Percentiles rank a stretch among this genome's conserved stretches.
These are phyloP conservation scores for Notodonta dromedarius DNA, from an alignment of 2,888 invertebrate species.

Conservation along the genomic window DNA sequence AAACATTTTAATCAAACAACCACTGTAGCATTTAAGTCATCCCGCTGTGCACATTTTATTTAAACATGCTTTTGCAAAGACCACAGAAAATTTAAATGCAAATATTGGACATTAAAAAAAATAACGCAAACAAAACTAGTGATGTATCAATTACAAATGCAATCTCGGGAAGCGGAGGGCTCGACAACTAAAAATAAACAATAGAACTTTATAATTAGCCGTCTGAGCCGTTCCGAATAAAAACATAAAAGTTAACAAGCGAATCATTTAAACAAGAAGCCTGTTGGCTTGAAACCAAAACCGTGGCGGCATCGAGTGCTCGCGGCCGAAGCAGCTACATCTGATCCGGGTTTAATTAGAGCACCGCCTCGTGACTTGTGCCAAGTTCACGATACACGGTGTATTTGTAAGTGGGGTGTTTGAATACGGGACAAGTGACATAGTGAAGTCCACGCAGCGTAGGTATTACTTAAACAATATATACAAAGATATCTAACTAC, in stretches of 20 bases:
- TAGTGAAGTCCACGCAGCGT: not conserved
- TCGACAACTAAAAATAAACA: conserved; percentile 24
- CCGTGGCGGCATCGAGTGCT: conserved; percentile 54
- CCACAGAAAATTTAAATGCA: conserved; percentile 13
- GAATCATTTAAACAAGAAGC: conserved; percentile 68
- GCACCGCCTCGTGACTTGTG: conserved; percentile 52
- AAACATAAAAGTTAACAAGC: conserved; percentile 66
- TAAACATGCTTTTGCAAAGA: too few relatives aligned
- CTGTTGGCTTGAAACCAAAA: conserved; percentile 75
- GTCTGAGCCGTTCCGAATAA: conserved; percentile 37
- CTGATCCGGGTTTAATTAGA: conserved; percentile 76
- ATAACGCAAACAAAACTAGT: conserved; percentile 12
- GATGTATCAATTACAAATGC: conserved; percentile 33
- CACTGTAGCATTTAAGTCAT: too few relatives aligned
- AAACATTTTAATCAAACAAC: too few relatives aligned
- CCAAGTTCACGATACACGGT: conserved; percentile 51
- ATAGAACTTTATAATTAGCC: conserved; percentile 40
- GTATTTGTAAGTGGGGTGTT: conserved; percentile 34
- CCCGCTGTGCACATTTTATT: too few relatives aligned
- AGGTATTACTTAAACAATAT: not conserved
- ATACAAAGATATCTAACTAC: too few relatives aligned
- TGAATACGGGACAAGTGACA: not conserved
- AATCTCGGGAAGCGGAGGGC: conserved; percentile 12
- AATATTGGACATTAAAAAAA: conserved; percentile 21
- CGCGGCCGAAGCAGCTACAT: conserved; percentile 53